Conservation (phyloP, 2,888 invertebrate species). For the Agrochola lota region DNA sequence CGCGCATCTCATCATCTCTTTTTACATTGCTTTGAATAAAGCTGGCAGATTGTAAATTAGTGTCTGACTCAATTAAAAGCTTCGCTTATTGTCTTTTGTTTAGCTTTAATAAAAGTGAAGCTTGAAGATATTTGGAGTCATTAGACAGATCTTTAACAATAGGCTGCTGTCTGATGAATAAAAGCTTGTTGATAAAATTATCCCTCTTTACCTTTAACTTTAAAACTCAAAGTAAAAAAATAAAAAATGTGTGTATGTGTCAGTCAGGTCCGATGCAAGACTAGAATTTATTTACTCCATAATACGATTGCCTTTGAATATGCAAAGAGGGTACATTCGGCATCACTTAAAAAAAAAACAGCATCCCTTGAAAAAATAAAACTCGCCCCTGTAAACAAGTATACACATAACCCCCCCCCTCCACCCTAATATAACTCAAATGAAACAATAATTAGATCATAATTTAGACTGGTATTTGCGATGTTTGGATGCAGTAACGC, state of each 20-base stretch:
- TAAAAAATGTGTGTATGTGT: neutral
- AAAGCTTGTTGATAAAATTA: neutral
- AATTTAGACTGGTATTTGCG: too few species aligned
- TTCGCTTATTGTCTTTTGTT: constrained; percentile 21
- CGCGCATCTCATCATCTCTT: constrained; percentile 63
- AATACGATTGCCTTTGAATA: too few species aligned
- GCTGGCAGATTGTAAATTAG: constrained; percentile 72
- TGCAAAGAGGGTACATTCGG: too few species aligned
- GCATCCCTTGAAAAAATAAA: too few species aligned
- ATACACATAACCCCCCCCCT: too few species aligned
- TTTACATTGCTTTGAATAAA: constrained; percentile 73
- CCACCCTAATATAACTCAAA: too few species aligned
- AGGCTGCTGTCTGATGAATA: neutral
- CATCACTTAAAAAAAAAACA: too few species aligned
- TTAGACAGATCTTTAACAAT: neutral
- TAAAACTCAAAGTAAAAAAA: neutral
- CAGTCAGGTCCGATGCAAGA: too few species aligned
- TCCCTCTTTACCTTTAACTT: neutral
- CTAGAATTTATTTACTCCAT: too few species aligned
- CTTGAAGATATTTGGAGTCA: neutral
- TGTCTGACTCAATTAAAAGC: constrained; percentile 48
- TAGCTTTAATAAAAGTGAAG: neutral
- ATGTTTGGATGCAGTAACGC: too few species aligned
- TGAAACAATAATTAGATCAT: too few species aligned
- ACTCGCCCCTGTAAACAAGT: too few species aligned